A percentile compares a stretch with the other conserved stretches of the same genome.
phyloP scores from a whole-genome alignment of 2,113 vertebrate genomes.

The Pangasianodon hypophthalmus region DNA sequence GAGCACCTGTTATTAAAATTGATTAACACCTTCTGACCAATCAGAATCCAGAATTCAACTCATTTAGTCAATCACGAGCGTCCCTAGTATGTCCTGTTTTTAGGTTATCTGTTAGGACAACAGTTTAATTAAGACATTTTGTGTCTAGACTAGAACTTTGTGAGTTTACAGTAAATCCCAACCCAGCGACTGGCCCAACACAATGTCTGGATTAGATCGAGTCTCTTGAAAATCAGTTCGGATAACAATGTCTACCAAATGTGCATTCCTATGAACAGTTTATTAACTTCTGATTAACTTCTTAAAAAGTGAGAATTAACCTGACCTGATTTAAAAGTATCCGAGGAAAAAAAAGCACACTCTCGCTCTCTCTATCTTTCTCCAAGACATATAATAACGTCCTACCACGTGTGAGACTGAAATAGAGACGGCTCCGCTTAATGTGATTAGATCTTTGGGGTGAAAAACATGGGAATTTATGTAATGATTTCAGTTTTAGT shows the following conservation, averaged over 20 bases:
- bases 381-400: slow-evolving; percentile 8
- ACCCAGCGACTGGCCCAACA: background rate
- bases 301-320: slow-evolving; percentile 2
- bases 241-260: background rate
- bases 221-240: background rate
- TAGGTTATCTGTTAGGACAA: background rate
- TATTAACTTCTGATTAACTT: background rate
- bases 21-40: background rate
- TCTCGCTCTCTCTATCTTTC: background rate
- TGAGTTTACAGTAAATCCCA: background rate
- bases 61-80: background rate
- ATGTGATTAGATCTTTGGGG: slow-evolving; percentile 52
- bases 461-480: slow-evolving; percentile 53
- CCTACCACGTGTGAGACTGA: slow-evolving; percentile 11
- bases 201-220: background rate
- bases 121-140: background rate
- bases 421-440: slow-evolving; percentile 41
- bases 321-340: slow-evolving; percentile 30
- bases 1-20: background rate
- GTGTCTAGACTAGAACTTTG: background rate
- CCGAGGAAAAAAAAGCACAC: background rate
- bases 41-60: background rate
- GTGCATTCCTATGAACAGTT: background rate
- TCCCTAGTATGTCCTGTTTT: background rate
- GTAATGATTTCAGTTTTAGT: slow-evolving; percentile 55